A percentile compares a stretch with the other conserved stretches of the same genome.
phyloP scores from a whole-genome alignment of 2,797 vertebrate species.

The Dryobates pubescens region DNA sequence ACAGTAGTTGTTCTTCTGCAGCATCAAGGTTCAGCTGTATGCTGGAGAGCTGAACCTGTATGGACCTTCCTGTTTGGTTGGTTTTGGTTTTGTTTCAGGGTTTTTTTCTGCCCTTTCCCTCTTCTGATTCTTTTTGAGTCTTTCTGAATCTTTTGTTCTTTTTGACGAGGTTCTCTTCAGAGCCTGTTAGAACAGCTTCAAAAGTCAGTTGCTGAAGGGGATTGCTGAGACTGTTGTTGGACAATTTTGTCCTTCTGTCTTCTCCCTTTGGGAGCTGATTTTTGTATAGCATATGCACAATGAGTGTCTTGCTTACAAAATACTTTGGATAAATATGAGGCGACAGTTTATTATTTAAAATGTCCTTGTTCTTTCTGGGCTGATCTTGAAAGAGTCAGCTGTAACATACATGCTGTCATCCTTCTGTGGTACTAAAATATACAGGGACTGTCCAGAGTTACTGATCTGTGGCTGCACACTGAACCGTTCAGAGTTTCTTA shows the following conservation, averaged over 20 bases:
- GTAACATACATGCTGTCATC: background rate
- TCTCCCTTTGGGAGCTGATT: background rate
- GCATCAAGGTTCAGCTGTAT: background rate
- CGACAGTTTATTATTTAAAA: background rate
- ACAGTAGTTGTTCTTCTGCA: fast-evolving
- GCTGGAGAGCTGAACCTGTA: background rate
- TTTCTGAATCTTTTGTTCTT: background rate
- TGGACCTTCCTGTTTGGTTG: background rate
- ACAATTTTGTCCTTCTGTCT: background rate
- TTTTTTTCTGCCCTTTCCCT: background rate
- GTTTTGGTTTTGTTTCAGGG: background rate
- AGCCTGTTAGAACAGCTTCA: background rate
- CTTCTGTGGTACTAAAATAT: background rate
- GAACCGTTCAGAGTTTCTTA: slow-evolving; percentile 21
- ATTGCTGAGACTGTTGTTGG: background rate
- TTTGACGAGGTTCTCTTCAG: background rate
- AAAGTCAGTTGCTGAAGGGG: background rate
- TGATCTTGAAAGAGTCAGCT: background rate
- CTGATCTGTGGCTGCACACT: background rate
- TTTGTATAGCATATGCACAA: background rate
- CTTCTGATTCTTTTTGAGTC: background rate
- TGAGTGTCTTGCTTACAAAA: background rate
- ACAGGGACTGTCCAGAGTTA: background rate
- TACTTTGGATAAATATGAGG: slow-evolving; percentile 7
- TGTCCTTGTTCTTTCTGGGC: background rate